phyloP scores from a whole-genome alignment of 2,888 invertebrate genomes.

The Penaeus monodon region DNA sequence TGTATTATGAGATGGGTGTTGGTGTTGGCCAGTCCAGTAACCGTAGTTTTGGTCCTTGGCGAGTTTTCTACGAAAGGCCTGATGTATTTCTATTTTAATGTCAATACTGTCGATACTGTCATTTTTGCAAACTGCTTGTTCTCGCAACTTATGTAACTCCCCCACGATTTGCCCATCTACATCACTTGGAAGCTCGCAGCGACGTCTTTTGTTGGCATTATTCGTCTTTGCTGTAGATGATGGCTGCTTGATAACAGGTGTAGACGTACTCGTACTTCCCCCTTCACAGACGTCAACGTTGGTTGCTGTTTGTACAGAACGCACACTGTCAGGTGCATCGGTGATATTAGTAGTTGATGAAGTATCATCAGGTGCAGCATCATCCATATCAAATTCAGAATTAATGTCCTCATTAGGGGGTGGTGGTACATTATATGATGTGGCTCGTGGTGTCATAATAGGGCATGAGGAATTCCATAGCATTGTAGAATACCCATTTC shows the following conservation, averaged over 20 bases:
- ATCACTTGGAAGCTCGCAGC: constrained; percentile 25
- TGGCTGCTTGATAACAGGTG: constrained; percentile 9
- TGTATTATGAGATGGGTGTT: constrained; percentile 29
- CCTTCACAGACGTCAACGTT: constrained; percentile 8
- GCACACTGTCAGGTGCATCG: constrained; percentile 15
- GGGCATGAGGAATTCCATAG: constrained; percentile 35
- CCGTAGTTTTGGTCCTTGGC: constrained; percentile 29
- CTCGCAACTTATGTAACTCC: too few relatives aligned
- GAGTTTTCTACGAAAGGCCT: constrained; percentile 47
- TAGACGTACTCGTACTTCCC: not conserved
- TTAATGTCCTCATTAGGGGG: constrained; percentile 26
- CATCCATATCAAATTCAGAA: constrained; percentile 27
- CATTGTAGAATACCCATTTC: constrained; percentile 35
- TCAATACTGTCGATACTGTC: constrained; percentile 30
- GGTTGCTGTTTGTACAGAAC: constrained; percentile 22
- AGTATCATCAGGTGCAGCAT: constrained; percentile 20
- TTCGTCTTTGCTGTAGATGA: constrained; percentile 41
- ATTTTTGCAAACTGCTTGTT: constrained; percentile 35
- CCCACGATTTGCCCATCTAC: constrained; percentile 26
- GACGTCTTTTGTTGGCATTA: constrained; percentile 33
- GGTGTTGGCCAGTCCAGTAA: constrained; percentile 34
- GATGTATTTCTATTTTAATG: constrained; percentile 37
- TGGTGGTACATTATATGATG: constrained; percentile 33
- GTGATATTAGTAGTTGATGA: constrained; percentile 3
- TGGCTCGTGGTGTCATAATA: too few relatives aligned